These are phyloP conservation scores for Gadus chalcogrammus DNA, from an alignment of 2,113 vertebrate species.

Conservation along the genomic window DNA sequence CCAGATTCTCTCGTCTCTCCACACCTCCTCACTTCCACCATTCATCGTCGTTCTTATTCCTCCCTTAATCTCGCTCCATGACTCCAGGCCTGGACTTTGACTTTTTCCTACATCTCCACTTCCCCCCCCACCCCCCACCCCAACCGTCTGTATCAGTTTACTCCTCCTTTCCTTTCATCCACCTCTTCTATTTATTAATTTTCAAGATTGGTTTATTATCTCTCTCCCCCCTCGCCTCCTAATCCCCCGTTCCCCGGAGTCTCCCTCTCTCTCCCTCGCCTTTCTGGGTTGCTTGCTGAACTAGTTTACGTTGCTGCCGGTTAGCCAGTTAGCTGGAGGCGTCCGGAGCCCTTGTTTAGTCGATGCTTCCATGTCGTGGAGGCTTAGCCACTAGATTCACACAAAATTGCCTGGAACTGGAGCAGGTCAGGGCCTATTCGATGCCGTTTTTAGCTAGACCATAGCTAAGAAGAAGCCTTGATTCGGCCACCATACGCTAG, in stretches of 20 bases:
- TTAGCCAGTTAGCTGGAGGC: constrained; percentile 31
- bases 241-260: background rate
- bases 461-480: too few relatives aligned
- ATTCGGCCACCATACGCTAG: too few relatives aligned
- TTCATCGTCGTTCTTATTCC: background rate
- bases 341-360: constrained; percentile 46
- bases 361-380: constrained; percentile 44
- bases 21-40: background rate
- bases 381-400: constrained; percentile 46
- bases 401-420: constrained; percentile 20
- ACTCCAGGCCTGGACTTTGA: background rate
- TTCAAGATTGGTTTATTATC: background rate
- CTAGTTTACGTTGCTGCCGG: constrained; percentile 45
- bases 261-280: constrained; percentile 9
- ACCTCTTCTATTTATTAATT: background rate
- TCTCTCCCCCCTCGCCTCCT: background rate
- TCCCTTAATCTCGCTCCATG: background rate
- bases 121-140: too few relatives aligned
- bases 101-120: background rate
- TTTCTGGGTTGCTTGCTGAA: constrained; percentile 57
- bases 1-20: constrained; percentile 8
- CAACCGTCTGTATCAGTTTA: background rate
- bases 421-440: too few relatives aligned
- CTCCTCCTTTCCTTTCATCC: background rate
- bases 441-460: too few relatives aligned